Evolutionary conservation across 2,113 vertebrate species (phyloP).

Genomic region (Sander lucioperca): DNA sequence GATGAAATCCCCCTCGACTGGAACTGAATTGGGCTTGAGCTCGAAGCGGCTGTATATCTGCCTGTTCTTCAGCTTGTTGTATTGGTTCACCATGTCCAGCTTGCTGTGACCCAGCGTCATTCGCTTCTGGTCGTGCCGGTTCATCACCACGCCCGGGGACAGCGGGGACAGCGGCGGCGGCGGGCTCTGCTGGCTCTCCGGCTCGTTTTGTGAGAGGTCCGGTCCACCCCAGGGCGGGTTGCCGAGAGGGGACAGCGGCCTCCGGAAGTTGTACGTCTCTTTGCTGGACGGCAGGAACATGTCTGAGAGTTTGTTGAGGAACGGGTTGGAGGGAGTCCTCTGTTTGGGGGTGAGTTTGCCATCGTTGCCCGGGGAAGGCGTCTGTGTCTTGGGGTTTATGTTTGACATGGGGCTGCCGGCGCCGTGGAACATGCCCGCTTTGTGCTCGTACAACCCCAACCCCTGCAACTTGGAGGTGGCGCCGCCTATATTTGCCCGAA

Average conservation of each 20-base stretch:
- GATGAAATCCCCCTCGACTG: too few relatives aligned
- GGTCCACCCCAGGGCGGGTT: constrained; percentile 62
- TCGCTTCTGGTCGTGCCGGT: constrained; percentile 85
- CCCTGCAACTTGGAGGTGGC: constrained; percentile 79
- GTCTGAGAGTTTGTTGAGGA: constrained; percentile 79
- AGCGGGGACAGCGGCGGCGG: constrained; percentile 68
- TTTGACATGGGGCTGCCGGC: constrained; percentile 30
- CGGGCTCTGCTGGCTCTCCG: constrained; percentile 77
- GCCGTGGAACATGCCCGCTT: constrained; percentile 52
- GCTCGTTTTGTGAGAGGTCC: constrained; percentile 75
- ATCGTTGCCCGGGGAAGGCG: constrained; percentile 50
- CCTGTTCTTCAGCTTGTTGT: constrained; percentile 92
- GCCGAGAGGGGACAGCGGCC: constrained; percentile 55
- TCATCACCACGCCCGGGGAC: constrained; percentile 36
- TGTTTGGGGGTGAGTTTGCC: constrained; percentile 66
- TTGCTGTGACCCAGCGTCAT: constrained; percentile 97
- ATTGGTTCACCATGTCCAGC: constrained; percentile 95
- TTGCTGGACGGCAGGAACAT: constrained; percentile 68
- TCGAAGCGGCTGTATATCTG: constrained; percentile 94
- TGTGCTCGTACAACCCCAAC: constrained; percentile 80
- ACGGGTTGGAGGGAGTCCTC: constrained; percentile 57
- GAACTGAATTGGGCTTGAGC: constrained; percentile 72
- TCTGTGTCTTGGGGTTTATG: constrained; percentile 36
- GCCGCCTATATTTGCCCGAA: constrained; percentile 60
- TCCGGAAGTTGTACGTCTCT: constrained; percentile 55